phyloP scores from a whole-genome alignment of 2,113 vertebrate genomes.

The Leptosomus discolor region DNA sequence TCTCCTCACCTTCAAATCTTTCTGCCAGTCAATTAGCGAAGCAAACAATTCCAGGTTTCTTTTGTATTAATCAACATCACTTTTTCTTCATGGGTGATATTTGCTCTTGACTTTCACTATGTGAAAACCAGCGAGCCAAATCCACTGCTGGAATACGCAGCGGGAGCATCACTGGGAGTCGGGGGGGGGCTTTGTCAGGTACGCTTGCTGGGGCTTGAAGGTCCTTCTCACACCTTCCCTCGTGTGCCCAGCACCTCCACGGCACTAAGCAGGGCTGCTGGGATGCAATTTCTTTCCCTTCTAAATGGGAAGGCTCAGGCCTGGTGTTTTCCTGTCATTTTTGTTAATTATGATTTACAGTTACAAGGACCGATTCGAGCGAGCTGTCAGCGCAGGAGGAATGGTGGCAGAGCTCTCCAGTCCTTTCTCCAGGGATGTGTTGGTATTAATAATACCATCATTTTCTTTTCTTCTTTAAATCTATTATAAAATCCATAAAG shows the following conservation, averaged over 20 bases:
- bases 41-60: background rate
- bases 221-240: background rate
- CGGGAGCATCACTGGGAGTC: fast-evolving
- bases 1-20: background rate
- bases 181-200: background rate
- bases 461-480: background rate
- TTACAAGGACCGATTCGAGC: background rate
- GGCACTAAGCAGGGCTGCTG: background rate
- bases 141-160: background rate
- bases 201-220: background rate
- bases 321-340: background rate
- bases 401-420: background rate
- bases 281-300: background rate
- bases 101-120: background rate
- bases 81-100: background rate
- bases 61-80: background rate
- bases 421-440: background rate
- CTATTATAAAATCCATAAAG: background rate
- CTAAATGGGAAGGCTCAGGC: background rate
- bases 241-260: background rate
- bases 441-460: background rate
- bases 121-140: background rate
- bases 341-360: background rate
- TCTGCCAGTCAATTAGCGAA: background rate
- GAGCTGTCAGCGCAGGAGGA: background rate